Base-by-base conservation (phyloP, 2,888 invertebrate species). In the Ephialtes manifestator region DNA sequence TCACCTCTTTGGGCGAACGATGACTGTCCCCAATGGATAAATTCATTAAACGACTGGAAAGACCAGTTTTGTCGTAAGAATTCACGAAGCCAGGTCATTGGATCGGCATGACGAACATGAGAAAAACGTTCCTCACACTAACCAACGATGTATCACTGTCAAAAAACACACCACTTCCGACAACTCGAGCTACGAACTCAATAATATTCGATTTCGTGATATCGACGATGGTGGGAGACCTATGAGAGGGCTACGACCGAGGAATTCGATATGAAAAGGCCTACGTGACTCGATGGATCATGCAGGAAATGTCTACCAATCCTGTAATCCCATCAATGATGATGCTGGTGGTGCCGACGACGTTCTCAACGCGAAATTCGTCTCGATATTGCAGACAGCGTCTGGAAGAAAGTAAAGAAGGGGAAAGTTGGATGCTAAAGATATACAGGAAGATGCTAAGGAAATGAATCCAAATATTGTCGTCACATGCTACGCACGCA, bases 201-300 rank as follows among this genome's bases (percentile, higher is more conserved):
- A 20, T 43, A 39, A 65, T 65, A 20, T 78, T 71, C 80, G 53
- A 84, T 76, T 20, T 79, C 43, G 67, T 24, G 63, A 39, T 53
- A 72, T 53, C 74, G 71, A 80, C 39, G 53, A 63, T 76, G 53
- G 51, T 43, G 24, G 4, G 31, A 55, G 43, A 48, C 46, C 60
- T 68, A 63, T 70, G 24, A 48, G 24, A 68, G 68, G 28, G 53
- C 67, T 18, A 65, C 75, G 75, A 65, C 53, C 58, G 79, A 75
- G 74, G 81, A 85, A 82, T 82, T 85, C 60, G 77, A 82, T 77
- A 82, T 84, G 67, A 79, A 83, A 83, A 83, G 78, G 77, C 60
- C 82, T 79, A 82, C 85, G 82, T 85, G 87, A 85, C 83, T 78
- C 74, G 81, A 70, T 39, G 70, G 39, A 18, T 77, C 72, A 48